Base-by-base conservation (phyloP, 2,888 invertebrate species). In the Ichneumoninae sp. region DNA sequence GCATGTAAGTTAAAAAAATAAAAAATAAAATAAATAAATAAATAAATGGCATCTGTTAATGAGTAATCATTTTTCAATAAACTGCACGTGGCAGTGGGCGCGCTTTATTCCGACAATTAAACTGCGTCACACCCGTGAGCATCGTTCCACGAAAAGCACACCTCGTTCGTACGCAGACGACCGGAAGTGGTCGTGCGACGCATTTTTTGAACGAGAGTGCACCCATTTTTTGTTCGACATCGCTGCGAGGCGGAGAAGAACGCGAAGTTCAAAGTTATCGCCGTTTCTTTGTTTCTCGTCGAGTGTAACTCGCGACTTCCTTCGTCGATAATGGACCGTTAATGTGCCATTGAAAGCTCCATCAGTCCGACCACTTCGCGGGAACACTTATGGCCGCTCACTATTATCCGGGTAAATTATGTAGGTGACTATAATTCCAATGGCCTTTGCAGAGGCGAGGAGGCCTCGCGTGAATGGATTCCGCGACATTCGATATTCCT, bases 111-210 rank as follows among this genome's bases (percentile, higher is more conserved):
- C 22, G 7, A 13, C 8, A 33, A 47, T 33, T 80, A n/a, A n/a
- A 22, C 19, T 30, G 71, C 73, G 74, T 74, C 57, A 68, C 66
- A 54, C 47, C 47, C 47, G 57, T 16, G 47, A n/a, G 57, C 47
- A 54, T 65, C 52, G 68, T 74, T 80, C 74, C 47, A 68, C 74
- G 80, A 73, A 80, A 57, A 68, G 68, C 74, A 66, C 73, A 74
- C 80, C 74, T 68, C 33, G 16, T 52, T 36, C 26, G 5, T 19
- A 30, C 60, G 16, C 47, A 16, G 54, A 57, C 57, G 57, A 73
- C 44, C 74, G 73, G 73, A 80, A 80, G 68, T 57, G 54, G 73
- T 57, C 47, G 68, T 68, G 50, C 70, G 36, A 77, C 66, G 66
- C 54, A 50, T 57, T 57, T 40, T 47, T 82, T 19, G 33, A 71